These are phyloP conservation scores for Aspidapion aeneum DNA, from an alignment of 2,888 invertebrate species.

Conservation along the genomic window DNA sequence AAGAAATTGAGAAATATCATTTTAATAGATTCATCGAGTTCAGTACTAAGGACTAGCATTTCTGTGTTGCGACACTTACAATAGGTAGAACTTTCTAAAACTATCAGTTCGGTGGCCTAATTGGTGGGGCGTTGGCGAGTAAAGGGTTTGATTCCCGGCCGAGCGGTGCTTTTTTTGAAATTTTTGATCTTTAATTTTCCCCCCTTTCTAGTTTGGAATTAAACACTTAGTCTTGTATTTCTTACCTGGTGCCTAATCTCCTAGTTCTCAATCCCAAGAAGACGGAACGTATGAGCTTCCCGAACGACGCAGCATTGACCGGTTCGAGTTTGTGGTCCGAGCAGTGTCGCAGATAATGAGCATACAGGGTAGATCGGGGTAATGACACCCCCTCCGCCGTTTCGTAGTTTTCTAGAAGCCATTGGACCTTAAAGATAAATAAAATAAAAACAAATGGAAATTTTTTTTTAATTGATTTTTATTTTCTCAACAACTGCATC, in stretches of 20 bases:
- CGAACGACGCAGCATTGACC: conserved; percentile 99
- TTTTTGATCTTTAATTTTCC: not conserved
- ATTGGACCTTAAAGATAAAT: conserved; percentile 64
- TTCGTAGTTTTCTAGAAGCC: conserved; percentile 98
- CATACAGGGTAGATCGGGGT: conserved; percentile 93
- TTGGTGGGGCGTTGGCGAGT: too few species aligned
- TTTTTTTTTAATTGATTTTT: too few species aligned
- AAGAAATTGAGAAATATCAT: too few species aligned
- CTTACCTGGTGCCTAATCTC: conserved; percentile 85
- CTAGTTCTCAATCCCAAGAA: conserved; percentile 94
- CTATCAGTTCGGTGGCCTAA: too few species aligned
- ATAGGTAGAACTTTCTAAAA: too few species aligned
- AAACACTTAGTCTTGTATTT: not conserved
- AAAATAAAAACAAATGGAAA: not conserved
- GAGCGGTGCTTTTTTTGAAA: too few species aligned
- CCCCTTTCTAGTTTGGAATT: not conserved
- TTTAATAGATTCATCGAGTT: too few species aligned
- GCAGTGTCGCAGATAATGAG: conserved; percentile 96
- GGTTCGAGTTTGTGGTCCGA: conserved; percentile 91
- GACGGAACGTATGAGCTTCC: conserved; percentile 96
- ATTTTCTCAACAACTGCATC: too few species aligned
- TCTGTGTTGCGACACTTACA: too few species aligned
- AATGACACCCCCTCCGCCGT: conserved; percentile 77
- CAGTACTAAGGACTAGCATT: too few species aligned
- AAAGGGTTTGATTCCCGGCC: too few species aligned